Evolutionary conservation across 2,888 invertebrate genomes (phyloP), one percentile per base, ranked within the genome.

Genomic region (Adineta ricciae): DNA sequence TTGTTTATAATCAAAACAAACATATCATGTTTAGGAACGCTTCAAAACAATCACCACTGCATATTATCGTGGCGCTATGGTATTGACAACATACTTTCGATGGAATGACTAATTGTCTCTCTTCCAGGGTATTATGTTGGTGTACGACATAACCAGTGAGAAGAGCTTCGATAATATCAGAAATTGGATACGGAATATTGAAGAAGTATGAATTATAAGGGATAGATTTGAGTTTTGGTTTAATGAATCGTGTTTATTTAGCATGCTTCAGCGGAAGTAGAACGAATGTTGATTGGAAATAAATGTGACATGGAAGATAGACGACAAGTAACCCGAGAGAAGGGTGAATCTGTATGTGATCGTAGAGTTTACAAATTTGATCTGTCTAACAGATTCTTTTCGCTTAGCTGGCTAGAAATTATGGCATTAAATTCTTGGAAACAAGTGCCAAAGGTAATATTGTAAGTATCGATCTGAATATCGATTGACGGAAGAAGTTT

Each of bases 111-210:
- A 9, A 64, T 64, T 27, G 8, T 64, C 24, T 64, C 3, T 64
- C 38, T 32, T 73, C 2, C 41, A 78, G 78, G 99, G 99, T 86
- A 99, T 99, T 88, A 97, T 98, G 96, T 93, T 98, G 87, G 97
- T 97, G 56, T 99, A 99, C 91, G 99, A 99, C 91, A 97, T 99
- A 88, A 98, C 98, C 88, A 97, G 97, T 92, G 97, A 97, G 90
- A 98, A 97, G 92, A 97, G 96, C 88, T 98, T 99, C 92, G 96
- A 98, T 91, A 98, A 98, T 90, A 98, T 99, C 86, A 96, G 96
- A 90, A 98, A 98, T 91, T 99, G 98, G 98, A 96, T 99, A 88
- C 93, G 97, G 89, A 98, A 98, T 92, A 98, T 98, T 89, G 97
- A 98, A 91, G 97, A 91, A 78, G 78, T 78, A 78, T 41, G 78